Evolutionary conservation across 2,797 vertebrate genomes (phyloP).

Genomic region (Takifugu ocellatus): DNA sequence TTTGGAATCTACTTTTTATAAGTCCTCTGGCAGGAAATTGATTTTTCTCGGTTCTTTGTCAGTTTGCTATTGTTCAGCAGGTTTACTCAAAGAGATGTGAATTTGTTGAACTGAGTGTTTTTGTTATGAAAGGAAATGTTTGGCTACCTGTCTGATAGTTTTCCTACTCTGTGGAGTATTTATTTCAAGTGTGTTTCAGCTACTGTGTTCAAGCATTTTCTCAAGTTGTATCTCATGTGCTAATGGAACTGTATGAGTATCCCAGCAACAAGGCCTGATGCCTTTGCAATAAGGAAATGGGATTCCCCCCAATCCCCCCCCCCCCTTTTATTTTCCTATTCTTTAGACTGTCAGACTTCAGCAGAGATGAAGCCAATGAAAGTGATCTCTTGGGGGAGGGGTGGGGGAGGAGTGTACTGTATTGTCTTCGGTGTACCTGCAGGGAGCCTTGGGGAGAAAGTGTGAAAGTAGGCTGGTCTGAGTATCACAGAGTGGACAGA

Average conservation of each 20-base stretch:
- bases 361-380: constrained; percentile 32
- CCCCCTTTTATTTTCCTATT: constrained; percentile 5
- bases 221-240: neutral
- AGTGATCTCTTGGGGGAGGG: constrained; percentile 32
- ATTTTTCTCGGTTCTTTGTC: constrained; percentile 7
- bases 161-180: neutral
- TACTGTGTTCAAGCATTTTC: neutral
- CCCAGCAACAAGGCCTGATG: constrained; percentile 11
- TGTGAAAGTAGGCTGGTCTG: constrained; percentile 65
- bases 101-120: no score
- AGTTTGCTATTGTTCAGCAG: neutral
- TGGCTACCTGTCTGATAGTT: neutral
- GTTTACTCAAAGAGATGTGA: neutral
- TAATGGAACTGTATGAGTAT: neutral
- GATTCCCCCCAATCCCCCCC: constrained; percentile 23
- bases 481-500: constrained; percentile 38
- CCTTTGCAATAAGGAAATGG: constrained; percentile 24
- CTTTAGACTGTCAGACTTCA: constrained; percentile 34
- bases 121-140: no score
- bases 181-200: no score
- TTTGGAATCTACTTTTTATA: neutral
- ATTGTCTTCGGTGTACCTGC: constrained; percentile 49
- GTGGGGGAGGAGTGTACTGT: constrained; percentile 38
- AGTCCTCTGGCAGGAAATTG: neutral
- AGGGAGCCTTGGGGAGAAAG: constrained; percentile 47